Conservation (phyloP, 2,113 vertebrate species). For the Clinocottus analis region DNA sequence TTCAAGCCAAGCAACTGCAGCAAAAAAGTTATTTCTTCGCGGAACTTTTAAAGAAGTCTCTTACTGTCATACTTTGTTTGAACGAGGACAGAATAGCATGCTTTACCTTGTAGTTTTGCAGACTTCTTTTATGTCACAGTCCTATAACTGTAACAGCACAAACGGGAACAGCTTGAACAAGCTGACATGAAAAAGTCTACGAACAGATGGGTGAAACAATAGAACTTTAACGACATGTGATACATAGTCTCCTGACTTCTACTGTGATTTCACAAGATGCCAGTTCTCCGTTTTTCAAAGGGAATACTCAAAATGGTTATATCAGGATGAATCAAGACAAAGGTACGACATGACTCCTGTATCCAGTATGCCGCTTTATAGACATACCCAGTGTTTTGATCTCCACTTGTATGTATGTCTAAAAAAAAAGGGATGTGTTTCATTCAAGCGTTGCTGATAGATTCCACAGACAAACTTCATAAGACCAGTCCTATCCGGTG, state of each 20-base stretch:
- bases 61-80: constrained; percentile 21
- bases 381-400: constrained; percentile 76
- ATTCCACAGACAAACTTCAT: constrained; percentile 49
- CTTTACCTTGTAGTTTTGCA: constrained; percentile 30
- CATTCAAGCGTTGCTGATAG: constrained; percentile 45
- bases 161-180: constrained; percentile 65
- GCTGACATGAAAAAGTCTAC: constrained; percentile 60
- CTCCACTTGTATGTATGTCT: constrained; percentile 69
- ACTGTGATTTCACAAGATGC: constrained; percentile 82
- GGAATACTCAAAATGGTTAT: constrained; percentile 81
- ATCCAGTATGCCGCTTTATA: constrained; percentile 75
- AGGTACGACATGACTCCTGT: constrained; percentile 80
- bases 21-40: constrained; percentile 1
- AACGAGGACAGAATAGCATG: constrained; percentile 11
- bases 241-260: constrained; percentile 77
- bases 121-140: constrained; percentile 48
- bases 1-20: constrained; percentile 1
- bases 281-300: constrained; percentile 81
- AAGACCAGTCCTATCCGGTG: constrained; percentile 37
- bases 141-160: constrained; percentile 52
- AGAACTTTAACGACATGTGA: constrained; percentile 75
- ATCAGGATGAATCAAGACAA: constrained; percentile 84
- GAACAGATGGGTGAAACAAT: constrained; percentile 75
- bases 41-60: constrained; percentile 34
- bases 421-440: constrained; percentile 37